These are phyloP conservation scores for Artemisiospiza belli DNA, from an alignment of 2,113 vertebrate species.

Conservation along the genomic window DNA sequence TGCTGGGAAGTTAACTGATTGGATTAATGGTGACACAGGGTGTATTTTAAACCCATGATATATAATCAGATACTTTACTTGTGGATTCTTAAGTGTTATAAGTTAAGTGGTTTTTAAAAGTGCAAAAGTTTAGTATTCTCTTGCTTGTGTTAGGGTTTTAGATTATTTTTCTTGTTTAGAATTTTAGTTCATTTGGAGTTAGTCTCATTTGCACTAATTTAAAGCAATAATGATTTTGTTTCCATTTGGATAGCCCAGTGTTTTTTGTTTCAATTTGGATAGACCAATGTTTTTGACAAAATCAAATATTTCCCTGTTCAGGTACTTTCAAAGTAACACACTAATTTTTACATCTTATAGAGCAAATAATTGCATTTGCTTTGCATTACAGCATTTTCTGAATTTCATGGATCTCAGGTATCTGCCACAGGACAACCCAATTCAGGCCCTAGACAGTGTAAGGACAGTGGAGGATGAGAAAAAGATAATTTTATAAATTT, in stretches of 20 bases:
- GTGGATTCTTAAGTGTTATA: neutral
- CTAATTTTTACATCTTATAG: neutral
- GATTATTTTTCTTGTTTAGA: neutral
- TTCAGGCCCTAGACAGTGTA: neutral
- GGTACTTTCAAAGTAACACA: neutral
- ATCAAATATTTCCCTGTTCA: neutral
- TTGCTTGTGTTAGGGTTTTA: neutral
- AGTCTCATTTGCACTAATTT: neutral
- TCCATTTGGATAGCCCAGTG: neutral
- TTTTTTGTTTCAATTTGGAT: neutral
- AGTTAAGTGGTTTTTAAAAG: neutral
- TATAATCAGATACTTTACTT: neutral
- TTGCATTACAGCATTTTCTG: neutral
- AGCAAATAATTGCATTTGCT: neutral
- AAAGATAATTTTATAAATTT: neutral
- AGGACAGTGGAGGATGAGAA: neutral
- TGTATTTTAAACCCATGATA: conserved; percentile 9
- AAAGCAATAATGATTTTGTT: neutral
- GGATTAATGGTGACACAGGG: neutral
- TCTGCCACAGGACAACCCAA: neutral
- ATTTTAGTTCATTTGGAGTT: neutral
- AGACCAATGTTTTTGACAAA: neutral
- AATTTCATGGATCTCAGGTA: neutral
- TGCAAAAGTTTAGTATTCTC: neutral
- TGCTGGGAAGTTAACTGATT: neutral